A percentile compares a stretch with the other conserved stretches of the same genome.
phyloP scores from a whole-genome alignment of 2,888 invertebrate genomes.

The Orchesellides sinensis region DNA sequence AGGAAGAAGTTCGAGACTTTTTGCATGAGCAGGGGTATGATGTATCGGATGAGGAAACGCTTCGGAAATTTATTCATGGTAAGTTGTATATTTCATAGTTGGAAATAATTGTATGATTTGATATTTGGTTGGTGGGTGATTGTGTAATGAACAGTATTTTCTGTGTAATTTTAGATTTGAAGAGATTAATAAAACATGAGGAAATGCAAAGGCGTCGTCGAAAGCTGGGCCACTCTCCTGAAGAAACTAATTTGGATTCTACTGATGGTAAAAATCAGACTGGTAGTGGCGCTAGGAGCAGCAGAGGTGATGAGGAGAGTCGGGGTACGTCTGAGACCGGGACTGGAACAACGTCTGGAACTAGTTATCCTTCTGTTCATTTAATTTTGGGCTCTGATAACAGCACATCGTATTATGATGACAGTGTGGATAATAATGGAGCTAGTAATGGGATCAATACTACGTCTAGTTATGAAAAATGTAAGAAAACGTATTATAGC shows the following conservation, averaged over 20 bases:
- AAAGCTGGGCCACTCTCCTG: conserved; percentile 64
- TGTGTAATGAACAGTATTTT: not conserved
- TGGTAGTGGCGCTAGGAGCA: not conserved
- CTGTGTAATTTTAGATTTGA: conserved; percentile 64
- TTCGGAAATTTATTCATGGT: conserved; percentile 70
- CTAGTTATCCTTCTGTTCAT: not conserved
- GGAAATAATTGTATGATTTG: not conserved
- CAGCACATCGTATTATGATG: not conserved
- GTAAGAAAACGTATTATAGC: too few species aligned
- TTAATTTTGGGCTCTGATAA: not conserved
- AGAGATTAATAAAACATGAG: conserved; percentile 70
- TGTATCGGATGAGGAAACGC: conserved; percentile 62
- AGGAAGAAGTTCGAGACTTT: conserved; percentile 68
- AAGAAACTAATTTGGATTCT: conserved; percentile 54
- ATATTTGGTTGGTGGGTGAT: not conserved
- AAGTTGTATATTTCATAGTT: not conserved
- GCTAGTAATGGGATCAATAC: too few species aligned
- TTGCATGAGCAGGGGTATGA: conserved; percentile 64
- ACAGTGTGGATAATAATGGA: not conserved
- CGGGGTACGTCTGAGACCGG: not conserved
- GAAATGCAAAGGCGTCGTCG: conserved; percentile 59
- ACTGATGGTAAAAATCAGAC: conserved; percentile 6
- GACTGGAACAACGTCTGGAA: too few species aligned
- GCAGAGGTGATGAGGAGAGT: not conserved
- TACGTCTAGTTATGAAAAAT: not conserved